Percentiles rank a stretch among this genome's conserved stretches.
Evolutionary conservation across 2,113 vertebrate species (phyloP).

Genomic region (Atractosteus spatula): DNA sequence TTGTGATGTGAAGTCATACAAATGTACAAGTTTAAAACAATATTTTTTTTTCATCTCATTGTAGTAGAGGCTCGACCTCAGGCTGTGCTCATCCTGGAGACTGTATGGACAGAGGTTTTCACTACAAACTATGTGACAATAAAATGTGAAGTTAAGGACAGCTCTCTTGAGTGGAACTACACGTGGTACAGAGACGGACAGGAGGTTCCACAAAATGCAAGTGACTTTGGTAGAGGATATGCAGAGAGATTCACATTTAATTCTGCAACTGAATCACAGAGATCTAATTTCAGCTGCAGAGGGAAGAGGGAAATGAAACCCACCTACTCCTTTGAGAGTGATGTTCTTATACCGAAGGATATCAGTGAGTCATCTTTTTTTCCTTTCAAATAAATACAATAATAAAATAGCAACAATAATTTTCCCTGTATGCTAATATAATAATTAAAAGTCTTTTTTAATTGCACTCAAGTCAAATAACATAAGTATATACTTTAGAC

Average conservation of each 20-base stretch:
- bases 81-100: not conserved
- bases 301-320: not conserved
- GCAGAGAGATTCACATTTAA: not conserved
- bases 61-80: not conserved
- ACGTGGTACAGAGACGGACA: slow-evolving; percentile 1
- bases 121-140: not conserved
- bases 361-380: too few species aligned
- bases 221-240: not conserved
- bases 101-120: not conserved
- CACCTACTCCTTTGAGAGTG: not conserved
- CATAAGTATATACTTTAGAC: too few species aligned
- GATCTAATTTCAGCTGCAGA: not conserved
- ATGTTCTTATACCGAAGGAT: too few species aligned
- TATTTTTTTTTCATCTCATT: not conserved
- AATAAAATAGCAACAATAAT: too few species aligned
- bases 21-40: too few species aligned
- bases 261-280: not conserved
- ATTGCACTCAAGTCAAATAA: too few species aligned
- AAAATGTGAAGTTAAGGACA: not conserved
- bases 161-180: not conserved
- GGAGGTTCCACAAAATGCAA: not conserved
- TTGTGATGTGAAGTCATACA: too few species aligned
- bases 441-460: too few species aligned
- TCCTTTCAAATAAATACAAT: too few species aligned
- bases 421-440: too few species aligned